A percentile compares a stretch with the other conserved stretches of the same genome.
These are phyloP conservation scores for Scaptomyza caliginosa DNA, from an alignment of 2,888 invertebrate species.

Conservation along the genomic window DNA sequence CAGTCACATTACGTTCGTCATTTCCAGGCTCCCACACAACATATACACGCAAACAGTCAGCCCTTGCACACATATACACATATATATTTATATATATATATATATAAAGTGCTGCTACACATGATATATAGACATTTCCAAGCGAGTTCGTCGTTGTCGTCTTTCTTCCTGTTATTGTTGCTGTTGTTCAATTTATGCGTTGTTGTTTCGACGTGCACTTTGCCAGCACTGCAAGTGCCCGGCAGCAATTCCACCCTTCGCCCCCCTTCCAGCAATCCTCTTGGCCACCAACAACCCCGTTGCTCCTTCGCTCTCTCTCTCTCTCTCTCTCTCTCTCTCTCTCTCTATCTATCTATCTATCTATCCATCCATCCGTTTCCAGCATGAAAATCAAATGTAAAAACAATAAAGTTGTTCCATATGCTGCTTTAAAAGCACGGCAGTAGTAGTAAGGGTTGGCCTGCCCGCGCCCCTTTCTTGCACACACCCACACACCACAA, in stretches of 20 bases:
- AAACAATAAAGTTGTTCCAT: slow-evolving; percentile 75
- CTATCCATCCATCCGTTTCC: no score
- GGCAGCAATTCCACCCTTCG: no score
- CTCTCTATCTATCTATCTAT: no score
- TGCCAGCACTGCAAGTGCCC: slow-evolving; percentile 63
- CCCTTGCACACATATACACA: neutral
- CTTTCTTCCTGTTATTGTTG: slow-evolving; percentile 14
- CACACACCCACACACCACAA: neutral
- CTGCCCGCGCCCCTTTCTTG: slow-evolving; percentile 12
- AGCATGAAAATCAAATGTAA: slow-evolving; percentile 68
- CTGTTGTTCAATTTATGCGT: slow-evolving; percentile 56
- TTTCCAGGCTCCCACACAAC: slow-evolving; percentile 38
- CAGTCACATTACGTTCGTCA: slow-evolving; percentile 35
- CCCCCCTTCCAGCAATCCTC: no score
- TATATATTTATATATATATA: no score
- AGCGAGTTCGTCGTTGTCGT: slow-evolving; percentile 44
- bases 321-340: neutral
- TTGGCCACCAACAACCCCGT: slow-evolving; percentile 1
- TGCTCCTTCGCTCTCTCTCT: neutral
- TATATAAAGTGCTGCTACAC: no score
- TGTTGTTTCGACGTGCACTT: slow-evolving; percentile 62
- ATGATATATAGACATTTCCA: slow-evolving; percentile 76
- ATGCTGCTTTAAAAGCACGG: slow-evolving; percentile 43
- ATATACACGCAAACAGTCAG: neutral
- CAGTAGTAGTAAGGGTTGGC: slow-evolving; percentile 31